phyloP scores from a whole-genome alignment of 2,113 vertebrate genomes.

The Asarcornis scutulata region DNA sequence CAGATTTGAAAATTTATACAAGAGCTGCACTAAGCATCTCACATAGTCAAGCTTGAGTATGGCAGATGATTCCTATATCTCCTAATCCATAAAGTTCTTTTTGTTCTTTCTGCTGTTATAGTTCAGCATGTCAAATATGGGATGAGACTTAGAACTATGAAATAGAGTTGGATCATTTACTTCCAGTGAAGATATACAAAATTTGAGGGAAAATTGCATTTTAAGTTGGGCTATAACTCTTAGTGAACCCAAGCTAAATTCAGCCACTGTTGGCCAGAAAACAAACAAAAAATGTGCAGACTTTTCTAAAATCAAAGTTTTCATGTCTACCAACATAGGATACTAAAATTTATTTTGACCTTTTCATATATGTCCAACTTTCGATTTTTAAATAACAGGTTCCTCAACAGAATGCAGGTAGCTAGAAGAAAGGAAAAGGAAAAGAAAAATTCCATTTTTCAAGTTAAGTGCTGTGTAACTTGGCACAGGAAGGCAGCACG shows the following conservation, averaged over 20 bases:
- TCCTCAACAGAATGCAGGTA: background rate
- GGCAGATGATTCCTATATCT: background rate
- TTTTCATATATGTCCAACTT: background rate
- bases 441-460: background rate
- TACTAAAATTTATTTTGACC: background rate
- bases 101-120: background rate
- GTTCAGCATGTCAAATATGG: background rate
- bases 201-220: background rate
- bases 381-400: background rate
- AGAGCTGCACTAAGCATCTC: background rate
- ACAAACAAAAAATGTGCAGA: background rate
- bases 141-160: background rate
- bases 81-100: background rate
- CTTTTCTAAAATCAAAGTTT: background rate
- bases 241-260: background rate
- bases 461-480: background rate
- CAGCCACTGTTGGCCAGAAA: background rate
- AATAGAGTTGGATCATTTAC: background rate
- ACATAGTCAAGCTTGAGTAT: fast-evolving
- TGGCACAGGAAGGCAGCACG: too few species aligned
- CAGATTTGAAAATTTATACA: background rate
- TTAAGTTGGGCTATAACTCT: background rate
- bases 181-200: background rate
- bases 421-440: background rate
- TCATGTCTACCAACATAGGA: background rate